Conservation (phyloP, 2,797 vertebrate species). For the Peromyscus melanophrys region DNA sequence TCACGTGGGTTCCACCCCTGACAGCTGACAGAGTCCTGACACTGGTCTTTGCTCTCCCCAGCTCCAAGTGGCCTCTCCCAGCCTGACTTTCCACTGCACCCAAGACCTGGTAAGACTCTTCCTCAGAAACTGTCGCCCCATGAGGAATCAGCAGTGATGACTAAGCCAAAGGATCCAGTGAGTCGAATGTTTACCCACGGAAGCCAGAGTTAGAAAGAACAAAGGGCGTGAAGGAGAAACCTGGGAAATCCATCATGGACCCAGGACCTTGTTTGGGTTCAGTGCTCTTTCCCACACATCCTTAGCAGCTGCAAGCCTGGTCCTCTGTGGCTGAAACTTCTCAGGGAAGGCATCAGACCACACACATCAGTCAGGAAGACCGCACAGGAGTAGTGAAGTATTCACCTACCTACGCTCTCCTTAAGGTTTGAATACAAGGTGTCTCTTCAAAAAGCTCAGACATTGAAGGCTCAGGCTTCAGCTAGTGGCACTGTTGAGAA, state of each 20-base stretch:
- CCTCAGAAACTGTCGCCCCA: conserved; percentile 16
- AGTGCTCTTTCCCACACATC: conserved; percentile 61
- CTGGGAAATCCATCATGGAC: conserved; percentile 54
- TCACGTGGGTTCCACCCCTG: background rate
- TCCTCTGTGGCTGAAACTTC: conserved; percentile 55
- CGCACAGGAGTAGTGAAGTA: background rate
- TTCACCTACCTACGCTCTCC: background rate
- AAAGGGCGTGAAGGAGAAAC: conserved; percentile 63
- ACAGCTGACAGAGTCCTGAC: background rate
- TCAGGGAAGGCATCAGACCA: conserved; percentile 53
- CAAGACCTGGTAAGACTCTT: background rate
- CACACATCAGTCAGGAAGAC: background rate
- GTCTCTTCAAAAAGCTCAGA: background rate
- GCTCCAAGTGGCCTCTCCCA: background rate
- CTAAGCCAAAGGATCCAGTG: conserved; percentile 26
- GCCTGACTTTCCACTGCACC: background rate
- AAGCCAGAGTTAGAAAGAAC: conserved; percentile 49
- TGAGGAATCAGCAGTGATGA: conserved; percentile 43
- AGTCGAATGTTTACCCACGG: conserved; percentile 55
- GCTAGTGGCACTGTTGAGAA: background rate
- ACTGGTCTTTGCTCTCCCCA: background rate
- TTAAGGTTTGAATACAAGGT: background rate
- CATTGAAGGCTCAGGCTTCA: background rate
- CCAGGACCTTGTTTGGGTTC: conserved; percentile 33
- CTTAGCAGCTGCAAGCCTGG: conserved; percentile 23